A percentile compares a stretch with the other conserved stretches of the same genome.
These are phyloP conservation scores for Coelopa pilipes DNA, from an alignment of 2,888 invertebrate genomes.

Conservation along the genomic window DNA sequence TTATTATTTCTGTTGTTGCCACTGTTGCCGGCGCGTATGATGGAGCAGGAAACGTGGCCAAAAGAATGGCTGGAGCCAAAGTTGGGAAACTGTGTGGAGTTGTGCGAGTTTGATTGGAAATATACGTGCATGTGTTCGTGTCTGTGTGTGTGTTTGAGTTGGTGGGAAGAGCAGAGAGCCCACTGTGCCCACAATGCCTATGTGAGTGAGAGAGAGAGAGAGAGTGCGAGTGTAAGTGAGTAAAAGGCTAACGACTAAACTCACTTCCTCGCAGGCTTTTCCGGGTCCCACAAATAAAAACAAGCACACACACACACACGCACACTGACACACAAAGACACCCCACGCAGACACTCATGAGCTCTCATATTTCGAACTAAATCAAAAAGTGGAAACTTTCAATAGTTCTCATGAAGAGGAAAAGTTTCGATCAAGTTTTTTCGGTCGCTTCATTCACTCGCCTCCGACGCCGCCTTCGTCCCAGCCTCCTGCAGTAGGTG, in stretches of 20 bases:
- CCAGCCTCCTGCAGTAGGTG: too few species aligned
- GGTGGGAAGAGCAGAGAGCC: background rate
- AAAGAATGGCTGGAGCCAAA: constrained; percentile 14
- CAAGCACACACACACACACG: background rate
- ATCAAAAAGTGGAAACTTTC: constrained; percentile 31
- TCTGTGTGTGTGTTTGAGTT: background rate
- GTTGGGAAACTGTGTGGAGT: constrained; percentile 12
- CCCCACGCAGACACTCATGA: background rate
- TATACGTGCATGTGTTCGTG: too few species aligned
- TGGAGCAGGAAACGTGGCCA: constrained; percentile 1
- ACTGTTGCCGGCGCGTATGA: too few species aligned
- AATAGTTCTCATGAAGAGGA: constrained; percentile 22
- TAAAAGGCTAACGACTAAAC: constrained; percentile 1
- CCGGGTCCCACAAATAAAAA: too few species aligned
- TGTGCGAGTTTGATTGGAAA: background rate
- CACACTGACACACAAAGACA: background rate
- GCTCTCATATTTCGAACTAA: constrained; percentile 29
- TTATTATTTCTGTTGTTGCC: too few species aligned
- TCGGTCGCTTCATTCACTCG: too few species aligned
- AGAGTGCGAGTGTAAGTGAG: background rate
- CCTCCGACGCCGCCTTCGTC: background rate
- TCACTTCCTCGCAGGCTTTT: background rate
- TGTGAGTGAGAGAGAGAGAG: background rate
- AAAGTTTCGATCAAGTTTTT: constrained; percentile 28
- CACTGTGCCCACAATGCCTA: background rate